These are phyloP conservation scores for Periplaneta americana DNA, from an alignment of 1,140 invertebrate genomes.

Conservation along the genomic window DNA sequence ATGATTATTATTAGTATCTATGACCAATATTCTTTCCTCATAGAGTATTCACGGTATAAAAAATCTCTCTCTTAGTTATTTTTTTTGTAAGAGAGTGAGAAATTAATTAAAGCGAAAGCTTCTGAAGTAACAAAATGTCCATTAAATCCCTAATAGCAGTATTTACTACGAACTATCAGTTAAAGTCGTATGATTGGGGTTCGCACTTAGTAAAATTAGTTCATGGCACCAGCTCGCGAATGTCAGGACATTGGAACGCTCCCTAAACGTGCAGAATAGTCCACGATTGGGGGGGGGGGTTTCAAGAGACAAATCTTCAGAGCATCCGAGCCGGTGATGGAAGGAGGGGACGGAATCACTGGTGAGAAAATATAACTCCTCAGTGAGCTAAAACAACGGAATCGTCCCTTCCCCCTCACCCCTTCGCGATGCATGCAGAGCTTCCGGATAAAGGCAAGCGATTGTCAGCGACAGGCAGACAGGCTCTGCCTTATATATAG, in stretches of 20 bases:
- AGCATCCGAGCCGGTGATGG: neutral
- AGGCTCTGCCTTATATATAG: neutral
- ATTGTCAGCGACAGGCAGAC: neutral
- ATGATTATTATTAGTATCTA: too few species aligned
- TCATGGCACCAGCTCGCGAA: neutral
- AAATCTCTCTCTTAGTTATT: too few species aligned
- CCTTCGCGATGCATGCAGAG: neutral
- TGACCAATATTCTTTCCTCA: too few species aligned
- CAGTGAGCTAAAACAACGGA: neutral
- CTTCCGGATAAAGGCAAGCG: neutral
- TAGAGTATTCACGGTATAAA: too few species aligned
- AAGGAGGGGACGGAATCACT: neutral
- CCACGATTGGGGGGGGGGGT: neutral
- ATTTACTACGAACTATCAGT: neutral
- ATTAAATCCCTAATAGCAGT: neutral
- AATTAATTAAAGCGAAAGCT: neutral
- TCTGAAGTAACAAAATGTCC: neutral
- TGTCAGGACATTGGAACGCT: neutral
- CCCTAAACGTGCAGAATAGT: neutral
- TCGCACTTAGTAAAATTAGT: neutral
- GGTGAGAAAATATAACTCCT: neutral
- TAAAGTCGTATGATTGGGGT: neutral
- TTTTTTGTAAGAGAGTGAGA: too few species aligned
- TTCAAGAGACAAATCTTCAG: neutral
- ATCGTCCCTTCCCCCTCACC: neutral